These are phyloP conservation scores for Drosophila mayaguana DNA, from an alignment of 2,888 invertebrate genomes.

Conservation along the genomic window DNA sequence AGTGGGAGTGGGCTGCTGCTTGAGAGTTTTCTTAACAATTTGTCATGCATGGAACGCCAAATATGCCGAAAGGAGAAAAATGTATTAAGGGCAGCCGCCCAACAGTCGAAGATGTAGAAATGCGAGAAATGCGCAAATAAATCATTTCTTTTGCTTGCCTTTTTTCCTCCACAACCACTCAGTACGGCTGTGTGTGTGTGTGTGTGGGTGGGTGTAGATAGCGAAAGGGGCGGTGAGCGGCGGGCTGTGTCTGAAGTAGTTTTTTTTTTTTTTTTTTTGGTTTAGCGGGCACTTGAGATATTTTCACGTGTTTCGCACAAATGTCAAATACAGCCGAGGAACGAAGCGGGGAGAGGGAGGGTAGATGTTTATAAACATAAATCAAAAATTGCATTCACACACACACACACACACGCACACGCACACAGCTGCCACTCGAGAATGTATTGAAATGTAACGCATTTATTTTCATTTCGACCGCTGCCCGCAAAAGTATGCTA, in stretches of 20 bases:
- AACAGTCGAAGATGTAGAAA: conserved; percentile 64
- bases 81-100: conserved; percentile 76
- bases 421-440: conserved; percentile 30
- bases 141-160: conserved; percentile 81
- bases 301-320: conserved; percentile 83
- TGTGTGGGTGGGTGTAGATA: conserved; percentile 42
- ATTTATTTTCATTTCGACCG: conserved; percentile 77
- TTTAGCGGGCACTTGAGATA: conserved; percentile 76
- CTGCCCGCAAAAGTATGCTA: conserved; percentile 73
- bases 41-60: conserved; percentile 81
- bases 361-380: conserved; percentile 55
- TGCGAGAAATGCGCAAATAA: conserved; percentile 82
- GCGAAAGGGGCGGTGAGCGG: conserved; percentile 6
- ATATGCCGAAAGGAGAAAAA: conserved; percentile 79
- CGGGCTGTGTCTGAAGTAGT: conserved; percentile 67
- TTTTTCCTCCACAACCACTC: conserved; percentile 53
- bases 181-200: no score
- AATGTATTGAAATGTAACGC: conserved; percentile 82
- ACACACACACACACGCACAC: conserved; percentile 2
- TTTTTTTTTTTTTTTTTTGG: conserved; percentile 37
- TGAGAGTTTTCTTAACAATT: conserved; percentile 77
- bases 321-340: conserved; percentile 71
- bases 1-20: conserved; percentile 26
- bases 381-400: conserved; percentile 71
- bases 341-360: conserved; percentile 9